These are phyloP conservation scores for Melanaphis sacchari DNA, from an alignment of 1,140 invertebrate genomes.

Conservation along the genomic window DNA sequence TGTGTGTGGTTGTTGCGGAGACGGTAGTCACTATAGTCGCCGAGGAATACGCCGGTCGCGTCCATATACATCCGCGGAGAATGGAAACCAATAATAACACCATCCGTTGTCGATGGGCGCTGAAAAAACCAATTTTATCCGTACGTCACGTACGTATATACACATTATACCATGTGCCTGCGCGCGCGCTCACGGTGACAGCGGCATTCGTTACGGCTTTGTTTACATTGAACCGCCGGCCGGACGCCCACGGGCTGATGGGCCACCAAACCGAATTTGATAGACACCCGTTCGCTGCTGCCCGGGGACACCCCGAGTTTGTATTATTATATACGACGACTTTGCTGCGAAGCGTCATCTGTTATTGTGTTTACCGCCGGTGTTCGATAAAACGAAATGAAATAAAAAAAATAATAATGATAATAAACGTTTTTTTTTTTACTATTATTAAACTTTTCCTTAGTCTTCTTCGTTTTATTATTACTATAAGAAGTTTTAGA, in stretches of 20 bases:
- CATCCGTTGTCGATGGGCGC: neutral
- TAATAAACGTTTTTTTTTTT: neutral
- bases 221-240: constrained; percentile 51
- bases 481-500: neutral
- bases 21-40: neutral
- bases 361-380: neutral
- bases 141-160: constrained; percentile 50
- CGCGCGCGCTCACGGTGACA: constrained; percentile 40
- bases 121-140: constrained; percentile 56
- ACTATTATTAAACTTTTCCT: neutral
- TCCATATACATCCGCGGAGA: neutral
- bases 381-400: neutral
- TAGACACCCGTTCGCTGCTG: constrained; percentile 2
- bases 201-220: constrained; percentile 56
- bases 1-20: neutral
- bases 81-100: constrained; percentile 45
- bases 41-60: neutral
- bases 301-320: constrained; percentile 9
- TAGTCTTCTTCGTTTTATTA: neutral
- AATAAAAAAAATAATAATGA: neutral
- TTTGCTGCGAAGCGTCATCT: neutral
- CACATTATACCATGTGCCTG: neutral
- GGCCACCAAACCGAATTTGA: constrained; percentile 48
- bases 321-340: neutral
- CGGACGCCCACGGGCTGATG: constrained; percentile 12